A percentile compares a stretch with the other conserved stretches of the same genome.
Conservation (phyloP, 2,113 vertebrate genomes). For the Scomber japonicus region DNA sequence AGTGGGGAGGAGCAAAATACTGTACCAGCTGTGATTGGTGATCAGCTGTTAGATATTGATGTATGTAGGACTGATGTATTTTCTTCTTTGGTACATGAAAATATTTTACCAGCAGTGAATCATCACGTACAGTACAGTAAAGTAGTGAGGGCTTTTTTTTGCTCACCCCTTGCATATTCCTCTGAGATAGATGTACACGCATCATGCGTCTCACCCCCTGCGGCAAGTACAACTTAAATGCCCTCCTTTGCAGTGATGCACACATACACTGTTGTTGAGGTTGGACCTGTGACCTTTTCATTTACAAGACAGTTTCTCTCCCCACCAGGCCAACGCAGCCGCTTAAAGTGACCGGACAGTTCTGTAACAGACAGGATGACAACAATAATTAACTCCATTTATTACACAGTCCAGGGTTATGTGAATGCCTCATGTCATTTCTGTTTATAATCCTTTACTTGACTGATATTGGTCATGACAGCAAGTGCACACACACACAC, state of each 20-base stretch:
- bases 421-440: constrained; percentile 70
- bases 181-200: constrained; percentile 41
- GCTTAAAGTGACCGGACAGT: constrained; percentile 54
- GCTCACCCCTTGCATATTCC: constrained; percentile 8
- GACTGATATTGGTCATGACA: constrained; percentile 70
- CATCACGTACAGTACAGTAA: not conserved
- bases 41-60: constrained; percentile 40
- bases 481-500: constrained; percentile 1
- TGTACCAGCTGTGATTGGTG: constrained; percentile 22
- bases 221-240: constrained; percentile 33
- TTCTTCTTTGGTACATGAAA: constrained; percentile 21
- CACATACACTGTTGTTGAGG: constrained; percentile 56
- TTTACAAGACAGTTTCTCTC: constrained; percentile 38
- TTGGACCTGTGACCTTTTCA: constrained; percentile 71
- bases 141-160: constrained; percentile 2
- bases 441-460: constrained; percentile 61
- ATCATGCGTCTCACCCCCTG: constrained; percentile 21
- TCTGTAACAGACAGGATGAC: constrained; percentile 60
- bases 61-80: not conserved
- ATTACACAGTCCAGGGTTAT: constrained; percentile 61
- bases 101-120: not conserved
- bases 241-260: constrained; percentile 58
- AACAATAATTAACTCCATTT: constrained; percentile 75
- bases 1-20: constrained; percentile 34
- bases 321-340: constrained; percentile 29